These are phyloP conservation scores for Daktulosphaira vitifoliae DNA, from an alignment of 1,140 invertebrate genomes.

Conservation along the genomic window DNA sequence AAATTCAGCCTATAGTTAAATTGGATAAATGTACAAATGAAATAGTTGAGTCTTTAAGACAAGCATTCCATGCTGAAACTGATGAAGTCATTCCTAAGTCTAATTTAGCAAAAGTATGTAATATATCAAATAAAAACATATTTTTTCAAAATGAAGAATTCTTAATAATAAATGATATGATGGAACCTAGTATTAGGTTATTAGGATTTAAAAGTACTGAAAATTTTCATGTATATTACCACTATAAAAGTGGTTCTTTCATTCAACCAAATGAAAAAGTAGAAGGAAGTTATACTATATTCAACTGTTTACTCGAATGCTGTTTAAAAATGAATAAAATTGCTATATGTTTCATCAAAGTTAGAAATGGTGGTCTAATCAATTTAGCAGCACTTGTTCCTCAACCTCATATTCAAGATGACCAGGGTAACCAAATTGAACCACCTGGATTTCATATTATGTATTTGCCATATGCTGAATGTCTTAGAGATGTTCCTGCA, in stretches of 20 bases:
- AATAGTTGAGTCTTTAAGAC: neutral
- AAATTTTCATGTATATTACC: conserved; percentile 4
- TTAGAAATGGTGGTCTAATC: neutral
- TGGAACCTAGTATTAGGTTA: conserved; percentile 14
- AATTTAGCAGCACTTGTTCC: conserved; percentile 18
- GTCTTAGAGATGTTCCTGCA: neutral
- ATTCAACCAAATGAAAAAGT: conserved; percentile 4
- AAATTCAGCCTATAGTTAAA: conserved; percentile 21
- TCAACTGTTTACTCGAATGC: neutral
- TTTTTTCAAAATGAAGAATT: conserved; percentile 23
- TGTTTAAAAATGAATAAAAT: conserved; percentile 29
- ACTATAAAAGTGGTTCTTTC: conserved; percentile 6
- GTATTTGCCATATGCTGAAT: conserved; percentile 23
- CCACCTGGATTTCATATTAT: conserved; percentile 27
- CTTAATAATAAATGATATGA: neutral
- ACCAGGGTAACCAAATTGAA: neutral
- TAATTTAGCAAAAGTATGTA: conserved; percentile 10
- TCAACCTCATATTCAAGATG: conserved; percentile 16
- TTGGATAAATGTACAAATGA: conserved; percentile 20
- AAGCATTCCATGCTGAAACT: neutral
- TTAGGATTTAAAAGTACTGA: conserved; percentile 15
- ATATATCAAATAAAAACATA: neutral
- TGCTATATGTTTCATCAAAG: conserved; percentile 14
- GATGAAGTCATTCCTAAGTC: conserved; percentile 18
- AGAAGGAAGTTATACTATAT: neutral